Evolutionary conservation across 2,797 vertebrate species (phyloP).

Genomic region (Protosalanx chinensis): DNA sequence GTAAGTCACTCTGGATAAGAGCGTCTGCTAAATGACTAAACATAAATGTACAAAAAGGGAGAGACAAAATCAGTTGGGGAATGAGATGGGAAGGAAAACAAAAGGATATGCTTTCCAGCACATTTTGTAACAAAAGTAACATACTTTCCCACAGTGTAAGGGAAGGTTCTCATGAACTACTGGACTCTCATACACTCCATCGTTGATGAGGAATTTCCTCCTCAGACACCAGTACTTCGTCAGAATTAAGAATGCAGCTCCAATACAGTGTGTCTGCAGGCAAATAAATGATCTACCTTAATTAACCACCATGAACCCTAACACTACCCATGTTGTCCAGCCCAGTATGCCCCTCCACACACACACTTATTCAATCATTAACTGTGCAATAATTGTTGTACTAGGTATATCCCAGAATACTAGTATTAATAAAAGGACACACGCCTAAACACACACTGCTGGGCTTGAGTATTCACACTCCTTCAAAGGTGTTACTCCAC

Average conservation of each 20-base stretch:
- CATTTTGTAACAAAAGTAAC: constrained; percentile 10
- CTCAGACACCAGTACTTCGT: constrained; percentile 28
- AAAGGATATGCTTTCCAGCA: neutral
- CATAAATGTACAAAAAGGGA: no score
- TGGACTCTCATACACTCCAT: neutral
- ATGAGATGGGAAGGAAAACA: neutral
- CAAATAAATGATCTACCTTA: neutral
- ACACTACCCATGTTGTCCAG: neutral
- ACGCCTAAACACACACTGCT: neutral
- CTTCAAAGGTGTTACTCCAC: neutral
- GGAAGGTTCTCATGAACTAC: neutral
- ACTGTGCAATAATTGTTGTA: no score
- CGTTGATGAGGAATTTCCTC: constrained; percentile 33
- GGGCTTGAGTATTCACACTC: neutral
- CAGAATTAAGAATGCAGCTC: constrained; percentile 23
- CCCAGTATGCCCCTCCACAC: neutral
- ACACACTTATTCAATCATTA: neutral
- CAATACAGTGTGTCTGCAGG: neutral
- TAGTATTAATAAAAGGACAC: neutral
- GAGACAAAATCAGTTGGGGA: neutral
- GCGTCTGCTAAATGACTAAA: no score
- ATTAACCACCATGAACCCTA: constrained; percentile 2
- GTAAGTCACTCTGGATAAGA: no score
- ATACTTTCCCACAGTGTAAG: neutral
- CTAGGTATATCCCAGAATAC: no score